phyloP scores from a whole-genome alignment of 2,888 invertebrate genomes.

The Thecophora atra region DNA sequence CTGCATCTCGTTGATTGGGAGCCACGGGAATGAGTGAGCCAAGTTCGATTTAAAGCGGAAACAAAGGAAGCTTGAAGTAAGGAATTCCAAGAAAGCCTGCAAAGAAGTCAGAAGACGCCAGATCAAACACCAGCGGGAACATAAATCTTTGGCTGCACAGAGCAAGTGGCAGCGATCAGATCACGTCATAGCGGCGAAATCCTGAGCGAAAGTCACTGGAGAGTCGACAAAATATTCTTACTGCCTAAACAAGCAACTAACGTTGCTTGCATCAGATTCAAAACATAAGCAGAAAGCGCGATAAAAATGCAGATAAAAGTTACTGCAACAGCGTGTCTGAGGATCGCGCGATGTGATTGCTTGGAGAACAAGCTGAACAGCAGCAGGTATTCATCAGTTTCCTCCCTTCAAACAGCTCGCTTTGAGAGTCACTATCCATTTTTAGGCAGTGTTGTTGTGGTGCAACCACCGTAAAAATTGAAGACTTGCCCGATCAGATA shows the following conservation, averaged over 20 bases:
- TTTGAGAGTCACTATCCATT: background rate
- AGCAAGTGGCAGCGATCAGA: slow-evolving; percentile 12
- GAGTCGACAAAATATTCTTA: background rate
- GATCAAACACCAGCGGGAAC: slow-evolving; percentile 28
- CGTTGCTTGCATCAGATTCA: slow-evolving; percentile 23
- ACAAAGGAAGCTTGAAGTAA: slow-evolving; percentile 17
- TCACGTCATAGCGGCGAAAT: slow-evolving; percentile 33
- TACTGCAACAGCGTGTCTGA: slow-evolving; percentile 18
- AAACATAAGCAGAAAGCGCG: slow-evolving; percentile 19
- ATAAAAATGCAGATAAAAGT: slow-evolving; percentile 31
- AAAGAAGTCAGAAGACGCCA: background rate
- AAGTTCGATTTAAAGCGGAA: background rate
- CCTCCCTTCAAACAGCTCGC: background rate
- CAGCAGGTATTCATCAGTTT: background rate
- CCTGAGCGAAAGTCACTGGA: slow-evolving; percentile 9
- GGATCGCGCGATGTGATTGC: background rate
- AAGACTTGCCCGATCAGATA: slow-evolving; percentile 1
- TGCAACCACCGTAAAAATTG: slow-evolving; percentile 17
- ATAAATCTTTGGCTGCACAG: slow-evolving; percentile 25
- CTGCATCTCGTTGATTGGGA: background rate
- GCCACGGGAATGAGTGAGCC: background rate
- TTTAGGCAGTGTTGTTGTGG: slow-evolving; percentile 11
- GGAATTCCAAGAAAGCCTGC: slow-evolving; percentile 26
- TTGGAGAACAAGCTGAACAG: background rate
- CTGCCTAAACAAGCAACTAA: slow-evolving; percentile 10